These are phyloP conservation scores for Rhinopomastus cyanomelas DNA, from an alignment of 2,113 vertebrate genomes.

Conservation along the genomic window DNA sequence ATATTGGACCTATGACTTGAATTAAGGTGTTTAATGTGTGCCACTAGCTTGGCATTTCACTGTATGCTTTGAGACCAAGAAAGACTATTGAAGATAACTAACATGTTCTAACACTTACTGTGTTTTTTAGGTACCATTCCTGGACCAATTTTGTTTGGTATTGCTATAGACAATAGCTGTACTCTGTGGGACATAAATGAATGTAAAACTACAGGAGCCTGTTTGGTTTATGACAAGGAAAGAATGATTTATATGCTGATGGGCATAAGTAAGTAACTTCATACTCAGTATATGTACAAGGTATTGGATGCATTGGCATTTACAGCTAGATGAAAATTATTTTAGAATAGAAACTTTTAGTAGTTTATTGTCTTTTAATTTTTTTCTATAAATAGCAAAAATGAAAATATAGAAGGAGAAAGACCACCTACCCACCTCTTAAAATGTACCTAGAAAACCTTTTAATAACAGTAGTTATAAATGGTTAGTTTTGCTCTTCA, in stretches of 20 bases:
- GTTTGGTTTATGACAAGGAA: conserved; percentile 78
- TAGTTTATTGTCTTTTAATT: too few species aligned
- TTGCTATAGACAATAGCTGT: conserved; percentile 78
- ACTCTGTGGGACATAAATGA: conserved; percentile 76
- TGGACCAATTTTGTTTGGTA: conserved; percentile 82
- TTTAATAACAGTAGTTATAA: neutral
- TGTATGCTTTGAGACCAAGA: neutral
- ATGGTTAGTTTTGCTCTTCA: neutral
- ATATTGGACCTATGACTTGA: neutral
- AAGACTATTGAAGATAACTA: neutral
- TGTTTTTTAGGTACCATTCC: conserved; percentile 77
- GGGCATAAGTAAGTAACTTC: conserved; percentile 76
- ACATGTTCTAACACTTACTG: neutral
- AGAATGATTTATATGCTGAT: conserved; percentile 74
- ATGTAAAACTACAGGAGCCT: conserved; percentile 76
- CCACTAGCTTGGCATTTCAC: neutral
- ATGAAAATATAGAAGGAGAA: neutral
- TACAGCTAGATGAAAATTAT: neutral
- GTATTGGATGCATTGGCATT: neutral
- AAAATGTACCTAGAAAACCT: neutral
- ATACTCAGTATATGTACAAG: neutral
- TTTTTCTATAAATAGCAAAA: neutral
- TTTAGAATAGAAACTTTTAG: neutral
- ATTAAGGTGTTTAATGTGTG: neutral
- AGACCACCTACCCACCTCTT: neutral